phyloP scores from a whole-genome alignment of 2,888 invertebrate genomes.

The Eretmocerus hayati region DNA sequence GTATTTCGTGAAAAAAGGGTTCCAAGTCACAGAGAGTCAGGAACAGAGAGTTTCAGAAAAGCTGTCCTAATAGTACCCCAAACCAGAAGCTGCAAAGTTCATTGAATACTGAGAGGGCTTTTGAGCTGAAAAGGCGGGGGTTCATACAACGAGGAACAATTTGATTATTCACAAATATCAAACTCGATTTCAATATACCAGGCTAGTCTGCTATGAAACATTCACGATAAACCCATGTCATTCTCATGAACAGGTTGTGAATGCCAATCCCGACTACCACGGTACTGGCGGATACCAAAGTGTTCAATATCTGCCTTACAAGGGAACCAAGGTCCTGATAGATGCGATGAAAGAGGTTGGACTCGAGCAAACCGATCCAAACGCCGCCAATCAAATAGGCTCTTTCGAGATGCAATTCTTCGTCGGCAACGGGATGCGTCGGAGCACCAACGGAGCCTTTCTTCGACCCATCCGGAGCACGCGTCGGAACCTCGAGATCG shows the following conservation, averaged over 20 bases:
- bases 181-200: too few species aligned
- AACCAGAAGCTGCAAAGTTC: too few species aligned
- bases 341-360: constrained; percentile 57
- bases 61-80: too few species aligned
- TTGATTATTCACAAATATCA: too few species aligned
- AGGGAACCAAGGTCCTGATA: constrained; percentile 25
- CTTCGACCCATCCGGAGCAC: constrained; percentile 59
- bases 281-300: neutral
- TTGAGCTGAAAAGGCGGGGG: too few species aligned
- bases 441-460: constrained; percentile 74
- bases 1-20: too few species aligned
- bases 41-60: too few species aligned
- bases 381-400: constrained; percentile 52
- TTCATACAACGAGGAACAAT: too few species aligned
- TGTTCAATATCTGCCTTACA: neutral
- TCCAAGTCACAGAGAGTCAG: too few species aligned
- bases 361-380: constrained; percentile 53
- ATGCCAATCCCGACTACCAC: neutral
- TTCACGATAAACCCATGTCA: too few species aligned
- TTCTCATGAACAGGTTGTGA: neutral
- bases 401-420: constrained; percentile 57
- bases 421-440: constrained; percentile 59
- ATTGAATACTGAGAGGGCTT: too few species aligned
- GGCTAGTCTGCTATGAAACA: too few species aligned
- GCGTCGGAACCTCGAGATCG: constrained; percentile 29